Percentiles rank a stretch among this genome's conserved stretches.
These are phyloP conservation scores for Stegophylla sp. DNA, from an alignment of 2,888 invertebrate species.

Conservation along the genomic window DNA sequence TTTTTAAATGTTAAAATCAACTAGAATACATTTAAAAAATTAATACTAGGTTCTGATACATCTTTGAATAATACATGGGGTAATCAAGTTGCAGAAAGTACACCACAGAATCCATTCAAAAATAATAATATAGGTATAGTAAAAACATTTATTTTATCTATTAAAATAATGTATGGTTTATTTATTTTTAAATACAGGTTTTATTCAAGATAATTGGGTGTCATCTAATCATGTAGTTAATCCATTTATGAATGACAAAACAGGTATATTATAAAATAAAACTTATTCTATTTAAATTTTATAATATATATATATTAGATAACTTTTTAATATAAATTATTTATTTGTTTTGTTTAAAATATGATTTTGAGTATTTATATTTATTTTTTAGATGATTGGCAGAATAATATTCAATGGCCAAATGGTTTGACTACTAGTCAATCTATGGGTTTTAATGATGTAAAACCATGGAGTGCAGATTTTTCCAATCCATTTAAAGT, in stretches of 20 bases:
- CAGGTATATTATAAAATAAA: slow-evolving; percentile 27
- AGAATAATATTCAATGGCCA: slow-evolving; percentile 58
- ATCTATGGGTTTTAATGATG: slow-evolving; percentile 49
- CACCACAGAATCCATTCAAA: slow-evolving; percentile 50
- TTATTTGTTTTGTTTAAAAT: not conserved
- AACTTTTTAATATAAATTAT: not conserved
- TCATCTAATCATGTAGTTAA: slow-evolving; percentile 33
- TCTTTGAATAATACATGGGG: slow-evolving; percentile 51
- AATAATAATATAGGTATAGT: slow-evolving; percentile 21
- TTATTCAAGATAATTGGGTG: slow-evolving; percentile 29
- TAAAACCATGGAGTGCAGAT: slow-evolving; percentile 57
- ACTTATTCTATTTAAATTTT: not conserved
- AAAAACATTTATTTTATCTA: not conserved
- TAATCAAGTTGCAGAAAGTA: slow-evolving; percentile 42
- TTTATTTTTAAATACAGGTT: slow-evolving; percentile 1
- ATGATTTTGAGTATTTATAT: too few species aligned
- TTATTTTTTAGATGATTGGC: slow-evolving; percentile 59
- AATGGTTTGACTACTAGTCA: slow-evolving; percentile 49
- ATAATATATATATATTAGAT: not conserved
- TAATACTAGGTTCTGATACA: slow-evolving; percentile 42
- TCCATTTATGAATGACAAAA: slow-evolving; percentile 28
- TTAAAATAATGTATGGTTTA: not conserved
- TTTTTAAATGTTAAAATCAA: not conserved
- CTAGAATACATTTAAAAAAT: not conserved
- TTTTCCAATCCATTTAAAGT: slow-evolving; percentile 60